Conservation (phyloP, 1,140 invertebrate genomes). For the Heliconius eleuchia region DNA sequence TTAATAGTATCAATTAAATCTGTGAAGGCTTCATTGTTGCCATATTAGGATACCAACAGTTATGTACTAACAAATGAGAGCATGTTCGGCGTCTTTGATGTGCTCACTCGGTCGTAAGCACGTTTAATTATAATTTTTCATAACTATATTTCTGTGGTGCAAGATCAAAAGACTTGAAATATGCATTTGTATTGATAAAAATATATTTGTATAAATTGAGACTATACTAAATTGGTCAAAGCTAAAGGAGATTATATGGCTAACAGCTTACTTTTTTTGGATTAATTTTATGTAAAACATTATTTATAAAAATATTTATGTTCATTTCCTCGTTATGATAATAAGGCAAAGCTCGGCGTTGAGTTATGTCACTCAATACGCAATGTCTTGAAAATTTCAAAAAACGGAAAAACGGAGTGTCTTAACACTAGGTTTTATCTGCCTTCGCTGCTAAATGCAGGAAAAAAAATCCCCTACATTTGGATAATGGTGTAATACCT, state of each 20-base stretch:
- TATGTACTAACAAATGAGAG: slow-evolving; percentile 56
- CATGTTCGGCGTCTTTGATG: slow-evolving; percentile 51
- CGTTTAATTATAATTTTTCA: slow-evolving; percentile 14
- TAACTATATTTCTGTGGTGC: slow-evolving; percentile 13
- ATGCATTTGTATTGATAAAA: no score
- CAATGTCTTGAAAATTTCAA: neutral
- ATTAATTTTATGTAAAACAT: no score
- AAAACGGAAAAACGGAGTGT: neutral
- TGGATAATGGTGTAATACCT: neutral
- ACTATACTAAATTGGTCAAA: no score
- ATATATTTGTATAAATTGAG: no score
- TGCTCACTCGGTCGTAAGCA: neutral
- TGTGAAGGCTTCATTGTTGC: slow-evolving; percentile 70
- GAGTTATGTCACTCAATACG: no score
- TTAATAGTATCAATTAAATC: slow-evolving; percentile 75
- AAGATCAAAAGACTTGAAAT: no score
- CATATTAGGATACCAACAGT: slow-evolving; percentile 61
- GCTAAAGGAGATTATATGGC: no score
- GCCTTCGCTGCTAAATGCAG: neutral
- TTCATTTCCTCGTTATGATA: no score
- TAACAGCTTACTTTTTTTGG: no score
- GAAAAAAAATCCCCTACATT: no score
- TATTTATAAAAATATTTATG: no score
- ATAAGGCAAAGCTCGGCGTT: no score
- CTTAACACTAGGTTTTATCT: neutral